Evolutionary conservation across 1,140 invertebrate species (phyloP), one percentile per base, ranked within the genome.

Genomic region (Adelges cooleyi): DNA sequence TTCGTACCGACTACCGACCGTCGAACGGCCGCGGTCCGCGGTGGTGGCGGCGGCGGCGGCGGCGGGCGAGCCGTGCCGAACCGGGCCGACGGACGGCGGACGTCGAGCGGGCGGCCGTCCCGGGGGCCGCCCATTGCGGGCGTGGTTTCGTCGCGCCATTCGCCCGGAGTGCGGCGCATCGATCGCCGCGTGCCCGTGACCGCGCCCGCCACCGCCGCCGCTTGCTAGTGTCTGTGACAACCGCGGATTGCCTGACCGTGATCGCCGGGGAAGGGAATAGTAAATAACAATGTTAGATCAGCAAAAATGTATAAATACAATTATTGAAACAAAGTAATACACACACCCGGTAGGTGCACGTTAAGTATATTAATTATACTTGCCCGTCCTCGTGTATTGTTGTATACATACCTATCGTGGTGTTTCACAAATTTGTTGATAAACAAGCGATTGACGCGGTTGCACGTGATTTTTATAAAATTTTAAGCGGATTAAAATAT

Each of bases 181-280:
- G 54, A 62, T 62, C 54, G 54, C 40, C 29, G 29, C 29, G 29
- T 33, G 22, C 40, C 23, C 23, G 25, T 62, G 29, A 33, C 29
- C 29, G 29, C 54, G 54, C 11, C 15, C 17, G 54, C 29, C 54
- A 38, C 23, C 38, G 54, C 54, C n/a, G 54, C 40, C 46, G 1
- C 54, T 62, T 23, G 25, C 17, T 27, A 17, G 18, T 23, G 42
- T 22, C 40, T 40, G 17, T 13, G 22, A 10, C 40, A n/a, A 22
- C 1, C 0, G 17, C 22, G 23, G 20, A 8, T 20, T 4, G 22
- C 42, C 38, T 36, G 17, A 23, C 11, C 9, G 23, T 1, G 23
- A 15, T 20, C 40, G 50, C 11, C 11, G 36, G 18, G 27, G 51
- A 18, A 15, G 53, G 40, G 53, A 42, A 56, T 56, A 10, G 23